Evolutionary conservation across 2,797 vertebrate species (phyloP).

Genomic region (Alectoris magna): DNA sequence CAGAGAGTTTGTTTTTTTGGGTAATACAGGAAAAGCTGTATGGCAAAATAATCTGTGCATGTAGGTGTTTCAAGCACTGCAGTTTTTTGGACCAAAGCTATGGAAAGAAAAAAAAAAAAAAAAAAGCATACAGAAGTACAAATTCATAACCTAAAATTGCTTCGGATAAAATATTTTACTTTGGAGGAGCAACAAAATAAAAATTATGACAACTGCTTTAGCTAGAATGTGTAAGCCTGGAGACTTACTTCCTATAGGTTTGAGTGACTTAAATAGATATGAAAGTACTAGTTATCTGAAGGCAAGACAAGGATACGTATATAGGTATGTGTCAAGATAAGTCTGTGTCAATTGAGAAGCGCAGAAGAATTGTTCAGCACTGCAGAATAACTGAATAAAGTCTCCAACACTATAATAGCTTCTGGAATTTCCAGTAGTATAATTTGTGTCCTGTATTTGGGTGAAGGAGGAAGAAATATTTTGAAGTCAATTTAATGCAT

Average conservation of each 20-base stretch:
- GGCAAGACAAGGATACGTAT: slow-evolving; percentile 66
- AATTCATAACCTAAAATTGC: not conserved
- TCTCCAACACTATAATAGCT: slow-evolving; percentile 41
- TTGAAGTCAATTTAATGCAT: slow-evolving; percentile 65
- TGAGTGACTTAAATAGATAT: slow-evolving; percentile 74
- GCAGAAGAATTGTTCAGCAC: slow-evolving; percentile 71
- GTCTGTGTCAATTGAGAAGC: slow-evolving; percentile 63
- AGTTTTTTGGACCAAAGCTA: not conserved
- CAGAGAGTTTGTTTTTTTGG: not conserved
- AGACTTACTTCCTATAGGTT: slow-evolving; percentile 48
- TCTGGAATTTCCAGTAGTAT: slow-evolving; percentile 51
- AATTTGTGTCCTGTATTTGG: slow-evolving; percentile 56
- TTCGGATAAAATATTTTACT: not conserved
- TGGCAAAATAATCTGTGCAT: slow-evolving; percentile 1
- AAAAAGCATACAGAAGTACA: not conserved
- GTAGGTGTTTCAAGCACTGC: not conserved
- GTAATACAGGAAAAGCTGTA: not conserved
- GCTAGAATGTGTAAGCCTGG: not conserved
- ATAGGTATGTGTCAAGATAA: slow-evolving; percentile 65
- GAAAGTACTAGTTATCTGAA: slow-evolving; percentile 73
- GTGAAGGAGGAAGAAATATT: slow-evolving; percentile 53
- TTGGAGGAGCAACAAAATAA: not conserved
- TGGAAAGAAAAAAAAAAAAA: not conserved
- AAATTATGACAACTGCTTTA: slow-evolving; percentile 50
- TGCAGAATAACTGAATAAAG: slow-evolving; percentile 72